Conservation (phyloP, 2,888 invertebrate species). For the Tubulanus polymorphus region DNA sequence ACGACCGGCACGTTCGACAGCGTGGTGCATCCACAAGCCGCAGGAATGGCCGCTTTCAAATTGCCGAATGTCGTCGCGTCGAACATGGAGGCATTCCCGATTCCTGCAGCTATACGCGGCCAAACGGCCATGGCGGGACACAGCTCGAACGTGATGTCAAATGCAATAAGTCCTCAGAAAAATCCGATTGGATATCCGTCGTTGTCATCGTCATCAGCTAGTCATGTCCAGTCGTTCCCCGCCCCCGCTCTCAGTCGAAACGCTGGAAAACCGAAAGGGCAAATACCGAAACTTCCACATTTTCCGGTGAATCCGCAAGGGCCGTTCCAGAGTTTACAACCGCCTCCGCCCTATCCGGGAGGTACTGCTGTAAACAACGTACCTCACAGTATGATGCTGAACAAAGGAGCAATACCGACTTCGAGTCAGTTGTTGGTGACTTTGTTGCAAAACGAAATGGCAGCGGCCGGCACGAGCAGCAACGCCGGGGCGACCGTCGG, state of each 20-base stretch:
- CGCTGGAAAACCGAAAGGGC: conserved; percentile 18
- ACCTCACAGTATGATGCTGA: conserved; percentile 23
- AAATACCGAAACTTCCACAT: conserved; percentile 16
- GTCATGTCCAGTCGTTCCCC: conserved; percentile 22
- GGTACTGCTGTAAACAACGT: conserved; percentile 33
- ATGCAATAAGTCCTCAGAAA: conserved; percentile 14
- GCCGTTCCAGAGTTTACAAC: conserved; percentile 26
- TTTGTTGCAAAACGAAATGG: conserved; percentile 76
- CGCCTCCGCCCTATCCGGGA: conserved; percentile 37
- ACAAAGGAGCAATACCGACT: conserved; percentile 56
- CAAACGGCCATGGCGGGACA: neutral
- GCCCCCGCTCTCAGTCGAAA: conserved; percentile 19
- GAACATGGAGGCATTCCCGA: conserved; percentile 65
- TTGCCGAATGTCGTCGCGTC: conserved; percentile 83
- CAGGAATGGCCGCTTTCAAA: conserved; percentile 33
- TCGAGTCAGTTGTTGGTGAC: conserved; percentile 84
- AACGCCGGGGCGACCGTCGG: conserved; percentile 25
- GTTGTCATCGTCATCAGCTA: conserved; percentile 19
- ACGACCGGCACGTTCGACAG: conserved; percentile 1
- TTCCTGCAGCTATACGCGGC: conserved; percentile 19
- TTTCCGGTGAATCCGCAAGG: conserved; percentile 14
- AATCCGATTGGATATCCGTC: conserved; percentile 25
- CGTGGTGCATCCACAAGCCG: too few relatives aligned
- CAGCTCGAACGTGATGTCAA: neutral
- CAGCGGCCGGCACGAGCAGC: conserved; percentile 22